These are phyloP conservation scores for Schizopygopsis pylzovi DNA, from an alignment of 2,797 vertebrate species.

Conservation along the genomic window DNA sequence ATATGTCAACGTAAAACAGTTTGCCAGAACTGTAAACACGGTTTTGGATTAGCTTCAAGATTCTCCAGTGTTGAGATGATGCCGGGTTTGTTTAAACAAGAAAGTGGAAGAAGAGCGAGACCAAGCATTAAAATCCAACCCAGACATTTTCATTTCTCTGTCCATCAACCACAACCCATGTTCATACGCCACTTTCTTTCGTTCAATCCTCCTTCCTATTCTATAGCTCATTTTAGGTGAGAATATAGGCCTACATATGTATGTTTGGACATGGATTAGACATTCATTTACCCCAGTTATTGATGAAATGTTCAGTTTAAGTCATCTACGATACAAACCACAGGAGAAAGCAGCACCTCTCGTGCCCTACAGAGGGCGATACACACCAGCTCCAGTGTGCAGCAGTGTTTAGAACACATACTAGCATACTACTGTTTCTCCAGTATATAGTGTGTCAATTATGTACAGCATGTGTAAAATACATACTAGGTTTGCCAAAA, in stretches of 20 bases:
- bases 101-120: conserved; percentile 74
- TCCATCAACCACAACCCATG: conserved; percentile 11
- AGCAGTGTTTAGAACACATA: background rate
- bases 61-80: conserved; percentile 43
- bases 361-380: background rate
- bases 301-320: background rate
- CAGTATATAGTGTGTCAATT: background rate
- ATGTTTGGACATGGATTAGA: background rate
- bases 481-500: background rate
- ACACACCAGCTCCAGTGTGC: background rate
- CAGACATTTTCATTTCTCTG: conserved; percentile 29
- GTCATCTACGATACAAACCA: background rate
- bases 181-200: background rate
- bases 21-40: conserved; percentile 48
- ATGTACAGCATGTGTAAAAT: background rate
- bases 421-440: background rate
- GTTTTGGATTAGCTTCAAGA: conserved; percentile 39
- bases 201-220: background rate
- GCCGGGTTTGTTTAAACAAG: conserved; percentile 52
- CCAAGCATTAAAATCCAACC: conserved; percentile 76
- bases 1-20: conserved; percentile 28
- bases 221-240: background rate
- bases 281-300: background rate
- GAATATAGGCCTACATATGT: background rate
- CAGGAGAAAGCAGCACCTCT: background rate